phyloP scores from a whole-genome alignment of 37 sponge, comb jelly and placozoan species.

The Aphrocallistes beatrix region DNA sequence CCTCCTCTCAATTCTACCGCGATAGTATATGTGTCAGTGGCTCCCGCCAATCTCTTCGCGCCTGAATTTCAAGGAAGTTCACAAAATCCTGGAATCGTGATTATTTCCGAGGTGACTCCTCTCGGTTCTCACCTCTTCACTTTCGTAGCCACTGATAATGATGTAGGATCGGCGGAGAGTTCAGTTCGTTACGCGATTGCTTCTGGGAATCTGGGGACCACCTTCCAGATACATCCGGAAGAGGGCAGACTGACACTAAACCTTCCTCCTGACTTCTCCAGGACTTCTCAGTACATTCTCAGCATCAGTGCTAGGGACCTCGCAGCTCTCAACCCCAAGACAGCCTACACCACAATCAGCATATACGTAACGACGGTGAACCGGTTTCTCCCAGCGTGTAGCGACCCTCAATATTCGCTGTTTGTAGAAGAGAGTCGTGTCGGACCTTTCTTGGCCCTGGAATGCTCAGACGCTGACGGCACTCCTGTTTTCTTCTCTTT shows the following conservation, averaged over 20 bases:
- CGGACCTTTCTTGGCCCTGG: background rate
- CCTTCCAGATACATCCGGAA: slow-evolving; percentile 6
- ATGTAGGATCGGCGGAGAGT: background rate
- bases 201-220: background rate
- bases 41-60: background rate
- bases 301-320: background rate
- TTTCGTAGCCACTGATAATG: background rate
- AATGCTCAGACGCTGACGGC: background rate
- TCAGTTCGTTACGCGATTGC: background rate
- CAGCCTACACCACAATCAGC: background rate
- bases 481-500: background rate
- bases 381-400: background rate
- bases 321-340: background rate
- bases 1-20: background rate
- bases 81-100: background rate
- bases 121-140: background rate
- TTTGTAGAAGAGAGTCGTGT: background rate
- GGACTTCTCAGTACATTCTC: background rate
- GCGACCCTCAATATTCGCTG: background rate
- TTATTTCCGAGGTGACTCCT: background rate
- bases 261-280: background rate
- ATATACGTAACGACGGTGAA: background rate
- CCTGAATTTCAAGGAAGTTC: background rate
- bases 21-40: background rate
- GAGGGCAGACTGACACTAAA: background rate